These are phyloP conservation scores for Nemopilema nomurai DNA, from an alignment of 30 jellyfish, hydroid and myxozoan genomes.

Conservation along the genomic window DNA sequence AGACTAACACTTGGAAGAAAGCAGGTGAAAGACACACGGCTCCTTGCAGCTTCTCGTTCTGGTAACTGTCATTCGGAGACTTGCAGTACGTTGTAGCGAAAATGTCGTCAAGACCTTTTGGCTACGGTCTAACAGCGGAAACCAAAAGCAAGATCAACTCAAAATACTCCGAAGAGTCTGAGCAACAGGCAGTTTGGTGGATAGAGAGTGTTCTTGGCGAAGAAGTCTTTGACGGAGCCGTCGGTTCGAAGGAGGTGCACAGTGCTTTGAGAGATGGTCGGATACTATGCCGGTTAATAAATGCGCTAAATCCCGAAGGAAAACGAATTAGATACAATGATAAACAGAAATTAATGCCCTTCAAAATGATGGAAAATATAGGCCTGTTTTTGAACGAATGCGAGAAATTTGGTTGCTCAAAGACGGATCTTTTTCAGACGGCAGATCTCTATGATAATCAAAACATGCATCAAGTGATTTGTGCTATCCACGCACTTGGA, in stretches of 20 bases:
- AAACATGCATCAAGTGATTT: constrained; percentile 95
- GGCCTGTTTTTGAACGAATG: constrained; percentile 77
- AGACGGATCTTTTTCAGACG: constrained; percentile 88
- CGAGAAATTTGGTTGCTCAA: constrained; percentile 73
- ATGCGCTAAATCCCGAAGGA: constrained; percentile 47
- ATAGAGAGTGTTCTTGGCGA: constrained; percentile 69
- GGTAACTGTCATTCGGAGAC: no score
- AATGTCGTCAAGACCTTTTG: constrained; percentile 79
- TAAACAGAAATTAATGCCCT: constrained; percentile 46
- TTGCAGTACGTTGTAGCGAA: no score
- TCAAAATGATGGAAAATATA: constrained; percentile 92
- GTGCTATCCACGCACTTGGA: constrained; percentile 94
- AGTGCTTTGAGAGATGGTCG: constrained; percentile 76
- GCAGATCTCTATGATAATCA: constrained; percentile 85
- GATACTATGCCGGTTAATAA: constrained; percentile 67
- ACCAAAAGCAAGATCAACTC: constrained; percentile 66
- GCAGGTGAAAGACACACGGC: constrained; percentile 10
- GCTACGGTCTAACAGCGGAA: constrained; percentile 79
- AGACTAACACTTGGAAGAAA: constrained; percentile 1
- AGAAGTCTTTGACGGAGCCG: constrained; percentile 66
- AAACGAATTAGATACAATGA: constrained; percentile 14
- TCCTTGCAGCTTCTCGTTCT: background rate
- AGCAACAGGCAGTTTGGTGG: constrained; percentile 88
- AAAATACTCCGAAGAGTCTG: constrained; percentile 77
- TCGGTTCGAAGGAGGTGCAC: constrained; percentile 74